phyloP scores from a whole-genome alignment of 2,113 vertebrate genomes.

The Engystomops pustulosus region DNA sequence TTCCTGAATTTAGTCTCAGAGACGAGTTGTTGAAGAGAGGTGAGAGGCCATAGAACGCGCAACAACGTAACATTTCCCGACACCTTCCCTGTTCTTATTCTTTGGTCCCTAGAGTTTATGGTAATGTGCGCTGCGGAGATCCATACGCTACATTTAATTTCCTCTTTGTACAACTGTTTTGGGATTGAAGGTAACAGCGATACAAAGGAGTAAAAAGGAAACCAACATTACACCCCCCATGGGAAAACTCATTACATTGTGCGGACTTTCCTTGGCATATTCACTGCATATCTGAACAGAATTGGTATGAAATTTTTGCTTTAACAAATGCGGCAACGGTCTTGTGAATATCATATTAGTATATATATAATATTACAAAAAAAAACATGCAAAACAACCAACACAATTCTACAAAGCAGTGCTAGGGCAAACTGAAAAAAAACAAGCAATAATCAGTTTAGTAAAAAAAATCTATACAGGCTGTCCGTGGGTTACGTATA shows the following conservation, averaged over 20 bases:
- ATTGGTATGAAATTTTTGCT: background rate
- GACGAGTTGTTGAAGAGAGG: slow-evolving; percentile 35
- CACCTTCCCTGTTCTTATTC: slow-evolving; percentile 39
- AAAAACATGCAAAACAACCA: too few relatives aligned
- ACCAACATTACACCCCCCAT: slow-evolving; percentile 7
- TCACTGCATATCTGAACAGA: slow-evolving; percentile 17
- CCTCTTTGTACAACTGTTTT: slow-evolving; percentile 38
- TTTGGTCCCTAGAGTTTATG: background rate
- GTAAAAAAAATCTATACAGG: too few relatives aligned
- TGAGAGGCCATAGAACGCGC: slow-evolving; percentile 47
- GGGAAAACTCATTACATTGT: slow-evolving; percentile 36
- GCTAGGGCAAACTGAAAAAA: too few relatives aligned
- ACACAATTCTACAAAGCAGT: too few relatives aligned
- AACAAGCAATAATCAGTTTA: too few relatives aligned
- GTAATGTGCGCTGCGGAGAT: slow-evolving; percentile 36
- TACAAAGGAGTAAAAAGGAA: slow-evolving; percentile 35
- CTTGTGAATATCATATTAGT: background rate
- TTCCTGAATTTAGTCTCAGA: slow-evolving; percentile 43
- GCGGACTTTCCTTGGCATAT: slow-evolving; percentile 22
- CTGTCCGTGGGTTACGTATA: too few relatives aligned
- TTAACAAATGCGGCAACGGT: background rate
- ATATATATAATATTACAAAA: too few relatives aligned
- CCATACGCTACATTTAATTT: slow-evolving; percentile 50
- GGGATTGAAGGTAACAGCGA: slow-evolving; percentile 22
- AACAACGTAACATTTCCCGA: slow-evolving; percentile 51